Evolutionary conservation across 2,797 vertebrate genomes (phyloP), one percentile per base, ranked within the genome.

Genomic region (Microtus obscurus): DNA sequence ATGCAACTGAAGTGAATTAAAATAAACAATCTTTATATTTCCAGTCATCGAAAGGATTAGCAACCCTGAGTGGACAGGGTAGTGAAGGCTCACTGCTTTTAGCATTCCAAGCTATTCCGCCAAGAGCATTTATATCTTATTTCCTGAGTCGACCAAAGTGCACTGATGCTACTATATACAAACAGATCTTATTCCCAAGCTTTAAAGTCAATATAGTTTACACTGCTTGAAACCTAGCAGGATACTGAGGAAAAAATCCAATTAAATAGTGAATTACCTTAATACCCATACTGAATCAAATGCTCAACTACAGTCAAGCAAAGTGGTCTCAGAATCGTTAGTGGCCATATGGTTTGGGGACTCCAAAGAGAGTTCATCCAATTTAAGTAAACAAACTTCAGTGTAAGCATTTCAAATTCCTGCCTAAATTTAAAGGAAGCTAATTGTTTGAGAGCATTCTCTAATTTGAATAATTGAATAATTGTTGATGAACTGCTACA

Each of bases 11-110:
- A 97, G 95, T 96, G 98, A 98, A 98, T 21, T 97, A 27, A 97
- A 98, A 98, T 98, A 98, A 97, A 93, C 98, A 98, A 98, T 98
- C 97, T 98, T 98, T 98, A 93, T 97, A 98, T 97, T 98, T 96
- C 95, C 95, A 97, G 95, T 98, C 96, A 96, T 91, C 37, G 27
- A 98, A 98, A 98, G 92, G 96, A 98, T 98, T 98, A 98, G 96
- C 77, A 98, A 90, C 81, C 80, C 96, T 97, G 91, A 98, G 95
- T 98, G 93, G 97, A 95, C 95, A 97, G 90, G 91, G 90, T 92
- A 95, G 95, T 71, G 79, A 87, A 82, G 87, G 97, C 95, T 98
- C 98, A 98, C 73, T 31, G 21, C 93, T 61, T 95, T 97, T 97
- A 96, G 98, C 97, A 97, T 98, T 98, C 96, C 97, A 98, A 97